Evolutionary conservation across 2,113 vertebrate genomes (phyloP).

Genomic region (Tachysurus fulvidraco): DNA sequence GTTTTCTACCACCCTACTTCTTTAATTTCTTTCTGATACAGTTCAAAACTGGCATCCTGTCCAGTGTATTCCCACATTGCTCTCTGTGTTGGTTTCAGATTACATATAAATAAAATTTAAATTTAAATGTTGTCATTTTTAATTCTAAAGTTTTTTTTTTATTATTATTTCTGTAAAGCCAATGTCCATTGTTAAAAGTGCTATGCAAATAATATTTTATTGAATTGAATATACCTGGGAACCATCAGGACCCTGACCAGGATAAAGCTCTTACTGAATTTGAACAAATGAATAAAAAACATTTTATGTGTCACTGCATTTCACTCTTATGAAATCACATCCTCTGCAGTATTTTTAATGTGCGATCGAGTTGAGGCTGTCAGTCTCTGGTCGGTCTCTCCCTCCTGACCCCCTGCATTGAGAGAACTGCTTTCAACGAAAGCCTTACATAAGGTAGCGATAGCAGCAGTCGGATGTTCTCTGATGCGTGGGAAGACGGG

Average conservation of each 20-base stretch:
- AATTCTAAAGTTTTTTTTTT: too few relatives aligned
- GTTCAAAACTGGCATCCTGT: background rate
- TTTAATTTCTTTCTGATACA: background rate
- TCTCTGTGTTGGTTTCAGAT: background rate
- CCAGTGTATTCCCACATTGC: background rate
- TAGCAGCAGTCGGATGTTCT: conserved; percentile 33
- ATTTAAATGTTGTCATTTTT: too few relatives aligned
- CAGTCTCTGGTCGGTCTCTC: background rate
- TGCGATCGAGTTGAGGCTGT: conserved; percentile 12
- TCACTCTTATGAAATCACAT: conserved; percentile 9
- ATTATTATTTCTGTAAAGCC: too few relatives aligned
- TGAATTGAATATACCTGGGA: background rate
- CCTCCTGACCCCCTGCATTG: background rate
- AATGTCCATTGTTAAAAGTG: too few relatives aligned
- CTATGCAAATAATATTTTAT: too few relatives aligned
- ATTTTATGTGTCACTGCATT: background rate
- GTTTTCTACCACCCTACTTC: background rate
- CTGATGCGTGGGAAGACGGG: conserved; percentile 31
- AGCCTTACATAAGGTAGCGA: conserved; percentile 42
- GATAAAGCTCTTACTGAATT: background rate
- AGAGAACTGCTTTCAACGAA: conserved; percentile 33
- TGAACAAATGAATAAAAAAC: background rate
- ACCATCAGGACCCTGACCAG: background rate
- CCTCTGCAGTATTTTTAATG: conserved; percentile 24
- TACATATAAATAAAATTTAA: too few relatives aligned